A percentile compares a stretch with the other conserved stretches of the same genome.
Evolutionary conservation across 2,888 invertebrate species (phyloP).

Genomic region (Nasonovia ribisnigri): DNA sequence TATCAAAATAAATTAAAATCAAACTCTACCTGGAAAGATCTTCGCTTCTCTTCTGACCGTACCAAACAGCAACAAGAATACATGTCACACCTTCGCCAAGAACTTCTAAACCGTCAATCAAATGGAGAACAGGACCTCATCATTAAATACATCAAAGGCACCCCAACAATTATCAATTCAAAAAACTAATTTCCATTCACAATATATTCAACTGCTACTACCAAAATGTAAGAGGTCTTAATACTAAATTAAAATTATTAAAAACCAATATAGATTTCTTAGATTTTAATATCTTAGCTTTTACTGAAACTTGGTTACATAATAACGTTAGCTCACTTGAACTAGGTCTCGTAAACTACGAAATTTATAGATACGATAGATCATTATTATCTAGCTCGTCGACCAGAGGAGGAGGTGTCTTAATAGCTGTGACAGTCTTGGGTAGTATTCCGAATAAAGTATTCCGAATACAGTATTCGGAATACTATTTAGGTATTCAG

Average conservation of each 20-base stretch:
- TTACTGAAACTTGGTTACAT: constrained; percentile 13
- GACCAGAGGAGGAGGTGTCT: constrained; percentile 15
- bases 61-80: constrained; percentile 11
- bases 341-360: constrained; percentile 27
- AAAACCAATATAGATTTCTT: background rate
- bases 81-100: constrained; percentile 23
- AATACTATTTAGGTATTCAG: too few relatives aligned
- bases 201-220: constrained; percentile 28
- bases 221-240: constrained; percentile 21
- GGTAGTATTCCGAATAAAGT: too few relatives aligned
- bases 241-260: constrained; percentile 6
- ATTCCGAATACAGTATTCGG: too few relatives aligned
- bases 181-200: constrained; percentile 29
- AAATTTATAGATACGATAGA: constrained; percentile 19
- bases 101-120: constrained; percentile 14
- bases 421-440: constrained; percentile 8
- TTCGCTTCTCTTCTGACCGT: constrained; percentile 21
- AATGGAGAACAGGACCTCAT: constrained; percentile 30
- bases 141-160: constrained; percentile 28
- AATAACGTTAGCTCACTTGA: background rate
- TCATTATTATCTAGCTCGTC: background rate
- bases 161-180: constrained; percentile 21
- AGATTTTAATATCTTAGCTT: background rate
- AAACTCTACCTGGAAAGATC: constrained; percentile 15
- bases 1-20: too few relatives aligned